phyloP scores from a whole-genome alignment of 2,888 invertebrate genomes.

The Agrochola lota region DNA sequence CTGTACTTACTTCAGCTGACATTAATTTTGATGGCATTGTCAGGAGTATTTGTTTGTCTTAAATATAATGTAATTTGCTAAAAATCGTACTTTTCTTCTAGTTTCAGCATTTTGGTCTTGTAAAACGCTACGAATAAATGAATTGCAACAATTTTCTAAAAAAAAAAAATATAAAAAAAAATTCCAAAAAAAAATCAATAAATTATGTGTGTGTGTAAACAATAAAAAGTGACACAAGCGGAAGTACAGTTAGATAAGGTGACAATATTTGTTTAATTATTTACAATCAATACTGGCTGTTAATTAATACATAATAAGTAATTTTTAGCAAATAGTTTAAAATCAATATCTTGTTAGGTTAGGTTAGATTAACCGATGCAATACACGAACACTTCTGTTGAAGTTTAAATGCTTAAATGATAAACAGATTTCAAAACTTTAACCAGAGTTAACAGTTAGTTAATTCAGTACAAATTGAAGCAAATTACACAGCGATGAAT shows the following conservation, averaged over 20 bases:
- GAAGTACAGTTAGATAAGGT: too few species aligned
- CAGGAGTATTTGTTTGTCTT: not conserved
- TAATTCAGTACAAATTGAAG: constrained; percentile 27
- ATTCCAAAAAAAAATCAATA: too few species aligned
- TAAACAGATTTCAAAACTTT: constrained; percentile 23
- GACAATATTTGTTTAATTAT: not conserved
- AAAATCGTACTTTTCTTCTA: too few species aligned
- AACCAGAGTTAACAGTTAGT: not conserved
- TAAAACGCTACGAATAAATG: not conserved
- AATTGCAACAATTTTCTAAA: too few species aligned
- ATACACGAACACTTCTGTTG: not conserved
- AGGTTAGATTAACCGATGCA: not conserved
- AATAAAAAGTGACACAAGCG: too few species aligned
- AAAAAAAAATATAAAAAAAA: too few species aligned
- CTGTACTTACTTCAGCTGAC: constrained; percentile 7
- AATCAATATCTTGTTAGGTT: not conserved
- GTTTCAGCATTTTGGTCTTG: not conserved
- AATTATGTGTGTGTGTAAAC: too few species aligned
- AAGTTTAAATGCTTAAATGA: constrained; percentile 7
- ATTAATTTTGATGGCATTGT: constrained; percentile 18
- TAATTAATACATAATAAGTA: not conserved
- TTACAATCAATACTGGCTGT: not conserved
- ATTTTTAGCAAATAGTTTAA: not conserved
- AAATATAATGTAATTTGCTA: not conserved
- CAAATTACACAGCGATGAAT: constrained; percentile 31